Percentiles rank a stretch among this genome's conserved stretches.
Evolutionary conservation across 2,888 invertebrate genomes (phyloP).

Genomic region (Callyntrura guangdongensis): DNA sequence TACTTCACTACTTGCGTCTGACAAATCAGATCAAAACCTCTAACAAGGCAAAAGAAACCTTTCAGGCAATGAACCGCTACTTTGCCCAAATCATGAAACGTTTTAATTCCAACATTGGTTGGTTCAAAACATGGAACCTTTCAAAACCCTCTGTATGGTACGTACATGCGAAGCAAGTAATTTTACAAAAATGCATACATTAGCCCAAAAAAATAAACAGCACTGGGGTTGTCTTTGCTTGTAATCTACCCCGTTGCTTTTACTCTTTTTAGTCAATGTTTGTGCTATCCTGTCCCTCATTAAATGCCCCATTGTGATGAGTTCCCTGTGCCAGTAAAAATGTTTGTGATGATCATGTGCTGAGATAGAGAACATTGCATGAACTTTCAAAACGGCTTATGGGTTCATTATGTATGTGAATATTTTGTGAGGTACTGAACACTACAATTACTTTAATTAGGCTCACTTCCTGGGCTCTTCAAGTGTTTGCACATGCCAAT

Average conservation of each 20-base stretch:
- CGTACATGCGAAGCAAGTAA: constrained; percentile 68
- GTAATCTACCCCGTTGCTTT: background rate
- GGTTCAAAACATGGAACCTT: constrained; percentile 86
- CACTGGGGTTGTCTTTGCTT: background rate
- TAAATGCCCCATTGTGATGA: background rate
- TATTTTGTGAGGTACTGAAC: constrained; percentile 44
- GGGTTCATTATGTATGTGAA: constrained; percentile 30
- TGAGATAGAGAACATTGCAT: constrained; percentile 16
- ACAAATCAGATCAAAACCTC: constrained; percentile 87
- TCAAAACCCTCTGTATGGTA: constrained; percentile 86
- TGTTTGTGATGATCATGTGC: too few relatives aligned
- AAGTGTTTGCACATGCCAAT: constrained; percentile 87
- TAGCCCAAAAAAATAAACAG: background rate
- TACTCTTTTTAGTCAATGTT: background rate
- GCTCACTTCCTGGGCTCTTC: constrained; percentile 87
- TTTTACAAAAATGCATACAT: background rate
- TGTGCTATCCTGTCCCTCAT: background rate
- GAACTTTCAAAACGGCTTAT: background rate
- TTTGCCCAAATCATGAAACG: constrained; percentile 86
- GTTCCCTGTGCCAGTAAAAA: background rate
- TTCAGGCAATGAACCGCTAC: constrained; percentile 86
- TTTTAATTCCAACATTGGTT: constrained; percentile 85
- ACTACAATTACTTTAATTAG: constrained; percentile 84
- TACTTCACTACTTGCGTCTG: constrained; percentile 87
- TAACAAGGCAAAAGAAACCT: constrained; percentile 85